Evolutionary conservation across 2,888 invertebrate species (phyloP).

Genomic region (Apamea epomidion): DNA sequence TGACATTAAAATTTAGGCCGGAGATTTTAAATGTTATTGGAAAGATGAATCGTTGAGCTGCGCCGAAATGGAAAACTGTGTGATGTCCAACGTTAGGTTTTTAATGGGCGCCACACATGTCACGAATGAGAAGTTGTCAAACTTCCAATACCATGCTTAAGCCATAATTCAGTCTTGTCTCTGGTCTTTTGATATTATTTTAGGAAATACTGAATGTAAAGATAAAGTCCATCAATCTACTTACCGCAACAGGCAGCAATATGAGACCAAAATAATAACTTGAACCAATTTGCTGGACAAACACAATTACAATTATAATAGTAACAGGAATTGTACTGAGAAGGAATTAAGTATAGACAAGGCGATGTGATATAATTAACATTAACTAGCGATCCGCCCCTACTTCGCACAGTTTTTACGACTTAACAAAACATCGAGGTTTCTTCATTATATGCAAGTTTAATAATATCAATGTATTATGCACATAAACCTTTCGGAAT

Average conservation of each 20-base stretch:
- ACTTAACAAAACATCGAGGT: not conserved
- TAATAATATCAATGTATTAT: no score
- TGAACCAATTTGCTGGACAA: not conserved
- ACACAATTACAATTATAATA: no score
- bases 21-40: slow-evolving; percentile 60
- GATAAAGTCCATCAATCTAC: not conserved
- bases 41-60: slow-evolving; percentile 22
- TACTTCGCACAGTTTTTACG: not conserved
- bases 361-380: not conserved
- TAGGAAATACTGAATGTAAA: not conserved
- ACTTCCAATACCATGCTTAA: not conserved
- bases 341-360: not conserved
- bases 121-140: not conserved
- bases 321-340: not conserved
- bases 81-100: not conserved
- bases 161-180: not conserved
- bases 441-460: not conserved
- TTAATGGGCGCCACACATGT: slow-evolving; percentile 4
- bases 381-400: no score
- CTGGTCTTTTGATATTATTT: not conserved
- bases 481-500: not conserved
- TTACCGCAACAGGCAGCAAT: not conserved
- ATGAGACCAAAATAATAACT: not conserved
- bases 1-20: slow-evolving; percentile 66
- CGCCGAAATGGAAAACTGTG: slow-evolving; percentile 21